Conservation (phyloP, 2,113 vertebrate genomes). For the Actinemys pallida region DNA sequence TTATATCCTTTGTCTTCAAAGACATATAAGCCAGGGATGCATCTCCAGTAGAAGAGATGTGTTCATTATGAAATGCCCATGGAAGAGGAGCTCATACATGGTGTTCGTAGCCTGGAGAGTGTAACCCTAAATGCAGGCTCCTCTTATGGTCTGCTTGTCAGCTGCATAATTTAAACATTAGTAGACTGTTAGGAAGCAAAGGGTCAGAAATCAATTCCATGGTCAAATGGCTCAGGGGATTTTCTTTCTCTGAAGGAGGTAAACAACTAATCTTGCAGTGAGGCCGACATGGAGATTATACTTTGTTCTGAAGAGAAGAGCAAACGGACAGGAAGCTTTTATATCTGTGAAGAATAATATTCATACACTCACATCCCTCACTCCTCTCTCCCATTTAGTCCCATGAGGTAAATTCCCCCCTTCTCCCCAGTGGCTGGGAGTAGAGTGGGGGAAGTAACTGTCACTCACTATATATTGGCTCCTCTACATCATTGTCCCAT, state of each 20-base stretch:
- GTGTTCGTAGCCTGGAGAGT: neutral
- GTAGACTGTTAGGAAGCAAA: neutral
- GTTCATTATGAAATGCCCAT: neutral
- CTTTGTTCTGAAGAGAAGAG: neutral
- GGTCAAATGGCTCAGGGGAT: constrained; percentile 3
- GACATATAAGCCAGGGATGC: neutral
- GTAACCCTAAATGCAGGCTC: neutral
- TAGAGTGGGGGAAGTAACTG: neutral
- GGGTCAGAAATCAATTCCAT: constrained; percentile 57
- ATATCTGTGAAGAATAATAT: neutral
- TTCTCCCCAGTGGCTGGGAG: neutral
- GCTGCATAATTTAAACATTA: constrained; percentile 18
- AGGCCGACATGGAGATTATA: neutral
- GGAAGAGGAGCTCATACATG: neutral
- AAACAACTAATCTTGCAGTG: constrained; percentile 2
- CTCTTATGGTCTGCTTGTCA: neutral
- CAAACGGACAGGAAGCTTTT: neutral
- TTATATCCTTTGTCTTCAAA: neutral
- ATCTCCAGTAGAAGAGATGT: neutral
- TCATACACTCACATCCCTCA: rapidly evolving
- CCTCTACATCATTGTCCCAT: neutral
- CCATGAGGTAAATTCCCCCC: neutral
- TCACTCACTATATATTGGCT: neutral
- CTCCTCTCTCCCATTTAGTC: rapidly evolving
- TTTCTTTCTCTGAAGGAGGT: constrained; percentile 26